Percentiles rank a stretch among this genome's conserved stretches.
These are phyloP conservation scores for Cottus gobio DNA, from an alignment of 2,113 vertebrate species.

Conservation along the genomic window DNA sequence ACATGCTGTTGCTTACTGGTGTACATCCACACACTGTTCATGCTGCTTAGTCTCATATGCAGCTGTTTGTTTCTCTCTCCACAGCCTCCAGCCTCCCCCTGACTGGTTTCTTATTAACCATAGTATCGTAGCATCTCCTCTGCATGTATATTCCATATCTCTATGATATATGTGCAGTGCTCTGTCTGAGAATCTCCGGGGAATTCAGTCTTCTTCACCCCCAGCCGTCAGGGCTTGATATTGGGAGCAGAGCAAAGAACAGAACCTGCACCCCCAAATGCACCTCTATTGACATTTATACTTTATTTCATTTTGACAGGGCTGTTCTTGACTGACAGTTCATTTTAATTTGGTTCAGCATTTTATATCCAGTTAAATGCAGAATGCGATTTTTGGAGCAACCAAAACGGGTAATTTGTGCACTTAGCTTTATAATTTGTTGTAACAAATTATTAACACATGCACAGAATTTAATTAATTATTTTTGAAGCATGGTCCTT, in stretches of 20 bases:
- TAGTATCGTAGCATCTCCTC: conserved; percentile 9
- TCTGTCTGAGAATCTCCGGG: conserved; percentile 12
- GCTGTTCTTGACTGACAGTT: conserved; percentile 4
- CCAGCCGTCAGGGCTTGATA: conserved; percentile 16
- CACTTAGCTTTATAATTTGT: conserved; percentile 7
- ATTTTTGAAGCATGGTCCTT: neutral
- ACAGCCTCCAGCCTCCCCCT: conserved; percentile 9
- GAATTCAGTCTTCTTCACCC: conserved; percentile 12
- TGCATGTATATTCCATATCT: conserved; percentile 48
- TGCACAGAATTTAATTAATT: conserved; percentile 3
- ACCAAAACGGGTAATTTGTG: neutral
- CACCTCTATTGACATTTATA: conserved; percentile 32
- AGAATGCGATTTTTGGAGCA: neutral
- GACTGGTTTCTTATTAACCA: conserved; percentile 36
- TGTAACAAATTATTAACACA: conserved; percentile 4
- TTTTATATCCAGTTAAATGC: conserved; percentile 14
- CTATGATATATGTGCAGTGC: conserved; percentile 25
- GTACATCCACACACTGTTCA: neutral
- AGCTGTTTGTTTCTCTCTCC: conserved; percentile 19
- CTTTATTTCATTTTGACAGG: conserved; percentile 3
- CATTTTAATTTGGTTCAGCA: conserved; percentile 10
- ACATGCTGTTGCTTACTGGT: neutral
- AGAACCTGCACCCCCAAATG: neutral
- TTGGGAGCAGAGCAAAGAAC: conserved; percentile 9
- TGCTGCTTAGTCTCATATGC: neutral